phyloP scores from a whole-genome alignment of 2,888 invertebrate species.

The Aquatica leii region DNA sequence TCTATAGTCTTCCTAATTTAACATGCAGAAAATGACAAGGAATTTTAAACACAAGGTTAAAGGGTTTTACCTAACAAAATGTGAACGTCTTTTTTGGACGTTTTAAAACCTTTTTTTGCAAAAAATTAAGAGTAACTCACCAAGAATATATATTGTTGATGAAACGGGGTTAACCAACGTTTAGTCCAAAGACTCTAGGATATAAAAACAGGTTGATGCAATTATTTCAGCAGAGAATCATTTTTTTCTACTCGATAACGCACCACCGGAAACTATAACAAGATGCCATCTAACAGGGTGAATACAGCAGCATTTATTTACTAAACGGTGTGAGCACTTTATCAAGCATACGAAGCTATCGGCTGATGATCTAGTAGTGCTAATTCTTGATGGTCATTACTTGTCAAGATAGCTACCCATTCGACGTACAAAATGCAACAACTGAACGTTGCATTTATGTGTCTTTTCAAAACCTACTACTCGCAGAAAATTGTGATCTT shows the following conservation, averaged over 20 bases:
- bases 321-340: conserved; percentile 52
- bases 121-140: too few relatives aligned
- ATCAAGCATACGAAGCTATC: conserved; percentile 39
- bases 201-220: not conserved
- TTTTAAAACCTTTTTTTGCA: not conserved
- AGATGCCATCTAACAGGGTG: conserved; percentile 49
- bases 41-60: not conserved
- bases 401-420: conserved; percentile 40
- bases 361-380: conserved; percentile 9
- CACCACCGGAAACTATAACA: conserved; percentile 48
- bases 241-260: conserved; percentile 38
- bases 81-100: not conserved
- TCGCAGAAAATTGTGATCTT: conserved; percentile 37
- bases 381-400: conserved; percentile 31
- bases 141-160: too few relatives aligned
- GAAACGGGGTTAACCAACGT: not conserved
- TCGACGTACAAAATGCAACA: conserved; percentile 47
- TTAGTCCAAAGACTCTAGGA: too few relatives aligned
- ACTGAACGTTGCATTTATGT: conserved; percentile 39
- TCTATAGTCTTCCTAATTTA: not conserved
- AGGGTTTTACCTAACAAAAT: not conserved
- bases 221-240: not conserved
- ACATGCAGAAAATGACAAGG: not conserved
- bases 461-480: conserved; percentile 44
- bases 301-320: conserved; percentile 45